A percentile compares a stretch with the other conserved stretches of the same genome.
These are phyloP conservation scores for Alca torda DNA, from an alignment of 2,797 vertebrate species.

Conservation along the genomic window DNA sequence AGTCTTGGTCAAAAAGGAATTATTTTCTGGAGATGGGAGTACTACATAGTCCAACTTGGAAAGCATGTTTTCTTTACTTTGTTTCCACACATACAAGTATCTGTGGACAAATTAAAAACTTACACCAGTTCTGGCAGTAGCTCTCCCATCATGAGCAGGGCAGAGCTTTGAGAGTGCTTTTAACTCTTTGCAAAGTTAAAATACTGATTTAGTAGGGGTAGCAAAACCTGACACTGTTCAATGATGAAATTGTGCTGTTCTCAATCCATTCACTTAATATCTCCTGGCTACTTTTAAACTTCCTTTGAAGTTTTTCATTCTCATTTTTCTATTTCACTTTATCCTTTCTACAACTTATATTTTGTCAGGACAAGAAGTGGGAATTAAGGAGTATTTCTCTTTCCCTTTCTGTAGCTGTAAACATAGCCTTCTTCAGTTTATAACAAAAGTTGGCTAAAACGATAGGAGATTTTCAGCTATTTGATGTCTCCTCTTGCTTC, in stretches of 20 bases:
- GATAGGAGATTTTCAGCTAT: not conserved
- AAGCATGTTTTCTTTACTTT: not conserved
- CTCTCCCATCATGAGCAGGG: not conserved
- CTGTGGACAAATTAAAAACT: not conserved
- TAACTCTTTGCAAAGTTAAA: not conserved
- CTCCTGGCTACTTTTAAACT: not conserved
- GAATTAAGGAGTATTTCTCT: not conserved
- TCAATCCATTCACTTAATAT: not conserved
- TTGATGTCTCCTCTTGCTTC: not conserved
- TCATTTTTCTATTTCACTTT: constrained; percentile 11
- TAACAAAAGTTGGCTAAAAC: not conserved
- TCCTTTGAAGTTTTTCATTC: constrained; percentile 17
- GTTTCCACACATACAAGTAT: not conserved
- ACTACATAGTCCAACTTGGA: not conserved
- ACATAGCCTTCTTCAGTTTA: not conserved
- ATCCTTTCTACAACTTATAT: constrained; percentile 31
- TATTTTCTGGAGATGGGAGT: not conserved
- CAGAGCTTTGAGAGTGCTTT: not conserved
- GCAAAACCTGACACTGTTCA: not conserved
- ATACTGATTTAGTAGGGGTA: not conserved
- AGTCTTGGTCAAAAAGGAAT: not conserved
- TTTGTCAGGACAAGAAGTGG: not conserved
- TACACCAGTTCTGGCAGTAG: not conserved
- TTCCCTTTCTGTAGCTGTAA: constrained; percentile 14
- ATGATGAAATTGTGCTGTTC: not conserved